phyloP scores from a whole-genome alignment of 2,888 invertebrate species.

The Cryptocephalus primarius region DNA sequence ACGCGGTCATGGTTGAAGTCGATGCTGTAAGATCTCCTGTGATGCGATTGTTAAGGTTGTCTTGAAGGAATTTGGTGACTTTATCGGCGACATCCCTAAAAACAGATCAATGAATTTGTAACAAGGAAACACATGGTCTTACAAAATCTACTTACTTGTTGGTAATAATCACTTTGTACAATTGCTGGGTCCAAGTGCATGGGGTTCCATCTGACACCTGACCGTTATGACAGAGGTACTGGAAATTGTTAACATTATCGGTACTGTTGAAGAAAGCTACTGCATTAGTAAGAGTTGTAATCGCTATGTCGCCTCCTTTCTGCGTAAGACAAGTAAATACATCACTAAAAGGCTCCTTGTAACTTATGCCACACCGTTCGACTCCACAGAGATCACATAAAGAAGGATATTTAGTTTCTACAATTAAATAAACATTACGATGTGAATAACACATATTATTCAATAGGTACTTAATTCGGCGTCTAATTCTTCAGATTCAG shows the following conservation, averaged over 20 bases:
- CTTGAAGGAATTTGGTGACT: conserved; percentile 3
- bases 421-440: conserved; percentile 4
- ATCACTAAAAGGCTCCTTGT: conserved; percentile 17
- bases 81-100: conserved; percentile 1
- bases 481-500: conserved; percentile 43
- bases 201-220: conserved; percentile 28
- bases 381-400: conserved; percentile 26
- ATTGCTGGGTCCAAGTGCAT: conserved; percentile 52
- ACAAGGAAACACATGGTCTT: too few relatives aligned
- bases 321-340: conserved; percentile 33
- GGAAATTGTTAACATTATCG: conserved; percentile 17
- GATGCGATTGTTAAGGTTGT: conserved; percentile 7
- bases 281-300: conserved; percentile 38
- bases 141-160: too few relatives aligned
- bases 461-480: conserved; percentile 45
- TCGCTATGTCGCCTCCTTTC: conserved; percentile 44
- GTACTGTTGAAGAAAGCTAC: conserved; percentile 18
- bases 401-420: conserved; percentile 16
- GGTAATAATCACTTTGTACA: conserved; percentile 31
- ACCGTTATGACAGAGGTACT: conserved; percentile 30
- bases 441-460: neutral
- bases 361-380: conserved; percentile 14
- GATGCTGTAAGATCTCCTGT: neutral
- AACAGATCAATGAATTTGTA: too few relatives aligned
- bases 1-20: conserved; percentile 2